Evolutionary conservation across 2,797 vertebrate species (phyloP).

Genomic region (Saxicola maurus): DNA sequence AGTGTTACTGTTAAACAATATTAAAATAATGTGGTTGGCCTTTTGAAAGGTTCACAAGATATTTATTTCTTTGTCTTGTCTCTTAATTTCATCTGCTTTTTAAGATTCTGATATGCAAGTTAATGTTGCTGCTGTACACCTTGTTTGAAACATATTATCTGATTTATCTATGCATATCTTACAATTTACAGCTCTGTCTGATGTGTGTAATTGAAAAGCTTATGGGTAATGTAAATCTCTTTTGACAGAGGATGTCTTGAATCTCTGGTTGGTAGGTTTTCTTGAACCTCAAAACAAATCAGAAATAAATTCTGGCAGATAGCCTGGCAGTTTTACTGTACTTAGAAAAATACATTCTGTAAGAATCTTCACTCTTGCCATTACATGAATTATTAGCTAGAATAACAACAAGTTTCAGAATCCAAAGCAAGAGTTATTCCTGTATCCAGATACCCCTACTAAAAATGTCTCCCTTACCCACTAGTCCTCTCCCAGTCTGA

Average conservation of each 20-base stretch:
- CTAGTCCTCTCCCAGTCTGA: not conserved
- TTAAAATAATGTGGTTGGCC: slow-evolving; percentile 72
- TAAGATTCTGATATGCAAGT: slow-evolving; percentile 15
- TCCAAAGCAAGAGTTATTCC: not conserved
- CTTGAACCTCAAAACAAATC: slow-evolving; percentile 25
- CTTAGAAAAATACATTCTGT: not conserved
- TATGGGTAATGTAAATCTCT: slow-evolving; percentile 6
- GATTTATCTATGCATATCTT: slow-evolving; percentile 43
- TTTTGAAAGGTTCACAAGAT: slow-evolving; percentile 62
- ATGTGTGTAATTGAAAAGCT: slow-evolving; percentile 21
- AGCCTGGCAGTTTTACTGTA: slow-evolving; percentile 29
- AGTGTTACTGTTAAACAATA: slow-evolving; percentile 72
- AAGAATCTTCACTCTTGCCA: not conserved
- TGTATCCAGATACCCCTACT: not conserved
- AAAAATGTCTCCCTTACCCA: not conserved
- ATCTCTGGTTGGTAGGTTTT: slow-evolving; percentile 16
- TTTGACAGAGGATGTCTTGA: not conserved
- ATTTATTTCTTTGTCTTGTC: slow-evolving; percentile 49
- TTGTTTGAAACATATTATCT: slow-evolving; percentile 21
- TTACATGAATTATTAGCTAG: slow-evolving; percentile 2
- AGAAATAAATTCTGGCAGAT: slow-evolving; percentile 38
- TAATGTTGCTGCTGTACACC: not conserved
- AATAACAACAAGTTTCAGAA: slow-evolving; percentile 5
- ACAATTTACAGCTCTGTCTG: slow-evolving; percentile 22
- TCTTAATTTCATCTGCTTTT: slow-evolving; percentile 68